These are phyloP conservation scores for Alligator mississippiensis DNA, from an alignment of 2,113 vertebrate species.

Conservation along the genomic window DNA sequence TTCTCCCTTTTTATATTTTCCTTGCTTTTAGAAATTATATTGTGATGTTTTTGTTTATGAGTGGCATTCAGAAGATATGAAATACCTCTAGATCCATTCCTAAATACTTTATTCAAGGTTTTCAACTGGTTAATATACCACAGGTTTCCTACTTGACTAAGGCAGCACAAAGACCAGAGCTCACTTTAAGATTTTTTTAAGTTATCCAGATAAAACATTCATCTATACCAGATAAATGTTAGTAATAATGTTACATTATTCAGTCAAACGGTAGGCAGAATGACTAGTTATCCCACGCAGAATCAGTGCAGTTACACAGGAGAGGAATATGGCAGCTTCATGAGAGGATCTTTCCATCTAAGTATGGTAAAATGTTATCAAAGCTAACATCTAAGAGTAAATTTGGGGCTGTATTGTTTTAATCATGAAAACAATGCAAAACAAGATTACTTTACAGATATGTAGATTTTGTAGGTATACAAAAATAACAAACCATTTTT, in stretches of 20 bases:
- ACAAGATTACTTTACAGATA: background rate
- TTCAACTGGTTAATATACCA: background rate
- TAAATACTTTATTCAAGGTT: background rate
- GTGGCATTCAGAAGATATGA: background rate
- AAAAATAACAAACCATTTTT: background rate
- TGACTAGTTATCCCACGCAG: background rate
- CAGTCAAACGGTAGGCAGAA: background rate
- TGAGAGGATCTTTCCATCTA: background rate
- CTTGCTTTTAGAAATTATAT: slow-evolving; percentile 17
- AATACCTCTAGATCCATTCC: background rate
- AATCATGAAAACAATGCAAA: background rate
- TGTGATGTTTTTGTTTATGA: background rate
- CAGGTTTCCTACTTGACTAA: background rate
- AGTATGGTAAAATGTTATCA: background rate
- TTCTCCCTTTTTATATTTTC: background rate
- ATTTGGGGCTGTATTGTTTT: background rate
- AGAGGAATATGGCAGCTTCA: background rate
- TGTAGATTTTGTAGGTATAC: background rate
- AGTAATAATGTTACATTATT: background rate
- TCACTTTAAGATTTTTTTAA: background rate
- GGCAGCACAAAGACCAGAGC: background rate
- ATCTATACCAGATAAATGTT: background rate
- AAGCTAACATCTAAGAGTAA: background rate
- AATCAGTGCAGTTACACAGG: background rate
- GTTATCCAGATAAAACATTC: background rate